A percentile compares a stretch with the other conserved stretches of the same genome.
These are phyloP conservation scores for Illadopsis cleaveri DNA, from an alignment of 2,113 vertebrate genomes.

Conservation along the genomic window DNA sequence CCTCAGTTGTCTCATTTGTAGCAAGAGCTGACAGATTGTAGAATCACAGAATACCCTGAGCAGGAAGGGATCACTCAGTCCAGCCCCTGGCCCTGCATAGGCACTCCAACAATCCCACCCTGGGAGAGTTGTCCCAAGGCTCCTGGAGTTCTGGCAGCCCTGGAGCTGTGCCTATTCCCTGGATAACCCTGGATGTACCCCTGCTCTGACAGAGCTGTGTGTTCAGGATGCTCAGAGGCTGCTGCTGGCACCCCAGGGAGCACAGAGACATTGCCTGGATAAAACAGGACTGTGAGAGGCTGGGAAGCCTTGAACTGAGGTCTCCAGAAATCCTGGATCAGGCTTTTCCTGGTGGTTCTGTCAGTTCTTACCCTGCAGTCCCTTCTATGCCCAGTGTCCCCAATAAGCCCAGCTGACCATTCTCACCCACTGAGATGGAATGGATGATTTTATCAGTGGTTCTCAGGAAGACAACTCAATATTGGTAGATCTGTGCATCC, in stretches of 20 bases:
- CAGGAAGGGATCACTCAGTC: neutral
- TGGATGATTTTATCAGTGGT: neutral
- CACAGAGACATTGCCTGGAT: neutral
- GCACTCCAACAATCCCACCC: neutral
- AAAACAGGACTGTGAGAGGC: neutral
- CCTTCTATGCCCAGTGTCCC: neutral
- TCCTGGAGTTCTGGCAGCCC: neutral
- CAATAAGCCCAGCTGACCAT: neutral
- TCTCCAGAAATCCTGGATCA: neutral
- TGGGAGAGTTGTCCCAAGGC: fast-evolving
- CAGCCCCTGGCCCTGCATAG: neutral
- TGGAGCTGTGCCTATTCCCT: neutral
- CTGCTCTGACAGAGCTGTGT: neutral
- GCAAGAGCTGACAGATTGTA: neutral
- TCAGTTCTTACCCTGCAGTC: neutral
- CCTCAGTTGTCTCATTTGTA: neutral
- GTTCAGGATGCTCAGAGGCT: neutral
- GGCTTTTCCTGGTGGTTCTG: neutral
- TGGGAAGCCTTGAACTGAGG: neutral
- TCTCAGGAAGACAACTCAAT: neutral
- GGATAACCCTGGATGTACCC: neutral
- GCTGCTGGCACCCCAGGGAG: neutral
- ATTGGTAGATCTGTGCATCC: neutral
- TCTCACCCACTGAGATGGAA: neutral
- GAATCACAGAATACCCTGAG: neutral